Evolutionary conservation across 2,113 vertebrate species (phyloP), one percentile per base, ranked within the genome.

Genomic region (Pelecanoides urinatrix): DNA sequence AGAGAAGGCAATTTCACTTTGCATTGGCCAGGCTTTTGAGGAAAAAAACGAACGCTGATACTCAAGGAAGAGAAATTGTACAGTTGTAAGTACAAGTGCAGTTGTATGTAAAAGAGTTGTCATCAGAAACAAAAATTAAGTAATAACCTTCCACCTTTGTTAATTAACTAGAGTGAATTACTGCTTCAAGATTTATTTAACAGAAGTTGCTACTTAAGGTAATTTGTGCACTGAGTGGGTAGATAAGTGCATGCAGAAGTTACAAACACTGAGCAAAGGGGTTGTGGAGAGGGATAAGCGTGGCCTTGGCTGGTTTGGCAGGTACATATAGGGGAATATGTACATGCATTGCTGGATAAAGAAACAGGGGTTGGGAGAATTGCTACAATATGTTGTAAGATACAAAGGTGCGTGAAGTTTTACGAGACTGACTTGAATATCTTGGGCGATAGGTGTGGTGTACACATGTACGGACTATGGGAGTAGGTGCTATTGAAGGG

Each of bases 61-160:
- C 14, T 19, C 4, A 9, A 92, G 23, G 36, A 92, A 86, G 38
- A 80, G 38, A 26, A 80, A 30, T 55, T 26, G 38, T n/a, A 19
- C 30, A 42, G 49, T 92, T 58, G n/a, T 21, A 50, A 56, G 26
- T 36, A 42, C 30, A 73, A 53, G 44, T 32, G 14, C 21, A 50
- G 53, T 49, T 65, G 56, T 29, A 30, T 47, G n/a, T 61, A 30
- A 82, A 91, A 86, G 29, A 44, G 56, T 23, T 89, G 67, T 58
- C 90, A 90, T 87, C 79, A 93, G 63, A 96, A 90, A 65, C 56
- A 93, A 97, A 95, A 92, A 82, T 71, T 80, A 97, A 85, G 11
- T 88, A 44, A 68, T 32, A 86, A n/a, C 27, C 78, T 90, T 84
- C 50, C 22, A 23, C 29, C 30, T 91, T 36, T 45, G 34, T 68